These are phyloP conservation scores for Anas platyrhynchos DNA, from an alignment of 2,113 vertebrate genomes.

Conservation along the genomic window DNA sequence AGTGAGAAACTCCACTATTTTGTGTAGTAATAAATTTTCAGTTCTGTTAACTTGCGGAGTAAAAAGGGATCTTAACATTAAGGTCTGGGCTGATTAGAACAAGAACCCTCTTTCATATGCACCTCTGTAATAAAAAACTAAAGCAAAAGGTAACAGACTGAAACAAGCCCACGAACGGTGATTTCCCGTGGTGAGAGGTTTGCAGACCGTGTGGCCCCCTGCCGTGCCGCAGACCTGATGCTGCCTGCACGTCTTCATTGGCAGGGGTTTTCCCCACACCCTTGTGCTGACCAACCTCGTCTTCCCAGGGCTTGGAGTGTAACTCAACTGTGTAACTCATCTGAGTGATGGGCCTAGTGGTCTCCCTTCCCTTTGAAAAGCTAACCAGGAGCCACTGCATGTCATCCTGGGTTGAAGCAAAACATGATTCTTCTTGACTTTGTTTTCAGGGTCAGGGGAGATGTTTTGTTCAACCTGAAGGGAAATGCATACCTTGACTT, in stretches of 20 bases:
- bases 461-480: neutral
- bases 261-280: neutral
- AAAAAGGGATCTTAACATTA: neutral
- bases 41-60: neutral
- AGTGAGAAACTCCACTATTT: neutral
- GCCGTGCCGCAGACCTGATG: too few relatives aligned
- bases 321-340: accelerated
- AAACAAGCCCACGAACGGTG: neutral
- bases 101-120: neutral
- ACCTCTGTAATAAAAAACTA: neutral
- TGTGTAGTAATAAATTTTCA: neutral
- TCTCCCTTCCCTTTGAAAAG: neutral
- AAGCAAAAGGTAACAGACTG: neutral
- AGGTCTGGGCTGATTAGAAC: neutral
- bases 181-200: accelerated
- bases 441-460: neutral
- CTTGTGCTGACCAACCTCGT: accelerated
- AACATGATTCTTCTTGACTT: neutral
- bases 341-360: neutral
- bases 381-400: neutral
- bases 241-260: accelerated
- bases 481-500: accelerated
- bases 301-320: neutral
- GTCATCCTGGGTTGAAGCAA: neutral
- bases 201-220: neutral